phyloP scores from a whole-genome alignment of 1,140 invertebrate species.

The Eupeodes corollae region DNA sequence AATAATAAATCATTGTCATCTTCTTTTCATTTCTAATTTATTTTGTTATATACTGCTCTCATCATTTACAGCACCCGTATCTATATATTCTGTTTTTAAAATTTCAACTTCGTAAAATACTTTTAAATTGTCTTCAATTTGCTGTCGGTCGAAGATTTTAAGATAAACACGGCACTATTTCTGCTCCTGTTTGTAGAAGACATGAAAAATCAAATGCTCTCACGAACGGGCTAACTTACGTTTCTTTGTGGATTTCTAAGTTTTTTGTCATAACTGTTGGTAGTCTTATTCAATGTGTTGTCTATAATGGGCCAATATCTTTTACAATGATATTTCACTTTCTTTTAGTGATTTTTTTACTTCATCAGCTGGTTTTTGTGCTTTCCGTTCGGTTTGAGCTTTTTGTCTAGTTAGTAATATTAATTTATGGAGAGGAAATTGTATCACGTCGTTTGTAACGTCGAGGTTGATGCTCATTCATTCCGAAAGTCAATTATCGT shows the following conservation, averaged over 20 bases:
- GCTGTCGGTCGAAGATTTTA: neutral
- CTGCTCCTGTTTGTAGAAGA: neutral
- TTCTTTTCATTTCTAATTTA: conserved; percentile 1
- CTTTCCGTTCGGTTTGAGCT: conserved; percentile 73
- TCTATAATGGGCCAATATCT: conserved; percentile 76
- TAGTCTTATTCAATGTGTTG: neutral
- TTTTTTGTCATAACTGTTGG: conserved; percentile 13
- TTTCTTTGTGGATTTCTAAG: conserved; percentile 7
- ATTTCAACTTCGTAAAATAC: neutral
- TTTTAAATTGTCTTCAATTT: neutral
- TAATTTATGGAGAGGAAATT: conserved; percentile 55
- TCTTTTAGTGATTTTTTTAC: conserved; percentile 78
- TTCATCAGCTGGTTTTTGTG: conserved; percentile 70
- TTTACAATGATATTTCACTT: conserved; percentile 85
- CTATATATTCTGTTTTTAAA: neutral
- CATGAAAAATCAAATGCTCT: conserved; percentile 1
- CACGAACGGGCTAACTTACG: conserved; percentile 13
- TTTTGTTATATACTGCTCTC: neutral
- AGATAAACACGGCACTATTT: neutral
- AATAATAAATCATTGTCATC: conserved; percentile 1
- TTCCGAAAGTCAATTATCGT: too few species aligned
- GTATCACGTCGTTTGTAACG: conserved; percentile 10
- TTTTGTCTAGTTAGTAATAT: conserved; percentile 95
- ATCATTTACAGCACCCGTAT: neutral
- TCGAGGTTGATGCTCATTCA: too few species aligned